These are phyloP conservation scores for Cremastobaeus sp. DNA, from an alignment of 2,888 invertebrate genomes.

Conservation along the genomic window DNA sequence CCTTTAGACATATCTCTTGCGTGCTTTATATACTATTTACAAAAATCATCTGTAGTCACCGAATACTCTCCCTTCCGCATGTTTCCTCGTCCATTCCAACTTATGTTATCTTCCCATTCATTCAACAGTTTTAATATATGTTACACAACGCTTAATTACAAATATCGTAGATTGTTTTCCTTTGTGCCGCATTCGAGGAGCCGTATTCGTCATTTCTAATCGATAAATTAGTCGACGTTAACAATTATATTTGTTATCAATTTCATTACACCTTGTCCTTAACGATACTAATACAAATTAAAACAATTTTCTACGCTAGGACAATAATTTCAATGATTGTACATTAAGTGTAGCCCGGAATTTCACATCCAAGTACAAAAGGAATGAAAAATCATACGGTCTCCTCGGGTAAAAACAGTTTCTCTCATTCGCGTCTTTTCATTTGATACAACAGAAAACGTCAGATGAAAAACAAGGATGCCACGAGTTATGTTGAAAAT, in stretches of 20 bases:
- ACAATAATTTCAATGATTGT: no score
- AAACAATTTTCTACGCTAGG: no score
- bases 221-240: neutral
- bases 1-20: constrained; percentile 69
- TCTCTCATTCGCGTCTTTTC: constrained; percentile 1
- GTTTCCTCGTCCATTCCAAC: constrained; percentile 59
- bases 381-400: constrained; percentile 10
- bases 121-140: constrained; percentile 57
- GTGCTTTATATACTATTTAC: constrained; percentile 77
- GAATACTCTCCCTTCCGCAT: constrained; percentile 58
- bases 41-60: constrained; percentile 70
- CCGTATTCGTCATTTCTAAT: constrained; percentile 21
- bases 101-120: constrained; percentile 52
- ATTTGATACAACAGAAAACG: no score
- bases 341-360: no score
- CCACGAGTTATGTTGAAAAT: constrained; percentile 7
- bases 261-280: neutral
- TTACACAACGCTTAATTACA: constrained; percentile 66
- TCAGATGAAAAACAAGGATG: no score
- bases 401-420: constrained; percentile 2
- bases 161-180: constrained; percentile 62
- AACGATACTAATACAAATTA: no score
- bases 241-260: neutral
- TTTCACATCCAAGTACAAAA: no score
- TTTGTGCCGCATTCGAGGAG: constrained; percentile 67